Conservation (phyloP, 2,797 vertebrate species). For the Sebastes taczanowskii region DNA sequence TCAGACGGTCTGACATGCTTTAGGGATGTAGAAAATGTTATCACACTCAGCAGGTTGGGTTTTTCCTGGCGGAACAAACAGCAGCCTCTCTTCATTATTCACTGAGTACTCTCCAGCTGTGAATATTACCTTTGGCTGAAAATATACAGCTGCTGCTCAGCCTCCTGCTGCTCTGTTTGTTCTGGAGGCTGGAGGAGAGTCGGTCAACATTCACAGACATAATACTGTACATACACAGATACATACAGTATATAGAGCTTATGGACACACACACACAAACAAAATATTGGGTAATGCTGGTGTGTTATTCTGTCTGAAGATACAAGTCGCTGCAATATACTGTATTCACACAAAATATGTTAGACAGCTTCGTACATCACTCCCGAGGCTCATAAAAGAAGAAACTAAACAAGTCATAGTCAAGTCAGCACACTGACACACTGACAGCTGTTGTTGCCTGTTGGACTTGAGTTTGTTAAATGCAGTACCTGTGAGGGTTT, state of each 20-base stretch:
- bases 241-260: neutral
- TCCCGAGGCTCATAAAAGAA: neutral
- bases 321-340: neutral
- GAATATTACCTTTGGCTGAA: conserved; percentile 36
- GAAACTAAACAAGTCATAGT: neutral
- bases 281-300: neutral
- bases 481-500: no score
- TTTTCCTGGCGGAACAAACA: conserved; percentile 5
- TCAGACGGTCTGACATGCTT: neutral
- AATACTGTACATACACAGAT: neutral
- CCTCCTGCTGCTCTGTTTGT: conserved; percentile 2
- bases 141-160: conserved; percentile 20
- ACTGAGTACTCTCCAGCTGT: conserved; percentile 15
- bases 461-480: no score
- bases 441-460: no score
- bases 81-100: conserved; percentile 29
- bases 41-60: conserved; percentile 2
- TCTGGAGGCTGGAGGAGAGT: conserved; percentile 1
- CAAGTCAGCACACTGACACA: no score
- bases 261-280: neutral
- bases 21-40: conserved; percentile 5
- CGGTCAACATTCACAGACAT: neutral
- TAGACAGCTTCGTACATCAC: neutral
- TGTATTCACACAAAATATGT: neutral
- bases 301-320: neutral